These are phyloP conservation scores for Sylvilagus floridanus DNA, from an alignment of 2,797 vertebrate genomes.

Conservation along the genomic window DNA sequence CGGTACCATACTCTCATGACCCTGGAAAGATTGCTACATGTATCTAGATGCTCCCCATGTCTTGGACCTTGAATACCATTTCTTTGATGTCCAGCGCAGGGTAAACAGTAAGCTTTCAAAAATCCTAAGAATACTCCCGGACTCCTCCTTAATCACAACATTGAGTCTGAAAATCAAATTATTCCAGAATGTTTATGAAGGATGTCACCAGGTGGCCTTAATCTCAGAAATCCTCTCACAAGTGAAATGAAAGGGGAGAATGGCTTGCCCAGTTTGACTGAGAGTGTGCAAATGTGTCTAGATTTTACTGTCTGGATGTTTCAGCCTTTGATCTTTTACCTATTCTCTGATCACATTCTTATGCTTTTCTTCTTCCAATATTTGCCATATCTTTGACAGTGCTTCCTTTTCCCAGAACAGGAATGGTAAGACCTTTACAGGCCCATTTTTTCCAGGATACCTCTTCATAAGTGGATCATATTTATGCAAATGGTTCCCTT, in stretches of 20 bases:
- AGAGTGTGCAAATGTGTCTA: not conserved
- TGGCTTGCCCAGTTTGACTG: not conserved
- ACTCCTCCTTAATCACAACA: constrained; percentile 14
- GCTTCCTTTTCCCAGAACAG: constrained; percentile 38
- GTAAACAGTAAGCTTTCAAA: constrained; percentile 57
- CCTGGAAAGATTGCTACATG: not conserved
- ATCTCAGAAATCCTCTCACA: constrained; percentile 13
- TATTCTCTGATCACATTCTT: constrained; percentile 40
- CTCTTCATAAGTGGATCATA: constrained; percentile 57
- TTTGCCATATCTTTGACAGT: constrained; percentile 35
- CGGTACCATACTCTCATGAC: not conserved
- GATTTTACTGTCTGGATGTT: constrained; percentile 31
- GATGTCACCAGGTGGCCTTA: constrained; percentile 45
- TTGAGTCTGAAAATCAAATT: constrained; percentile 45
- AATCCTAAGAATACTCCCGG: constrained; percentile 49
- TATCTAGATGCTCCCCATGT: constrained; percentile 37
- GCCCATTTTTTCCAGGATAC: constrained; percentile 39
- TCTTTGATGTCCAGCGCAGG: constrained; percentile 26
- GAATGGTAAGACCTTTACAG: not conserved
- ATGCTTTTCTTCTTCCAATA: not conserved
- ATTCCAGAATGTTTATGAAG: constrained; percentile 33
- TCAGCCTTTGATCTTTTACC: constrained; percentile 47
- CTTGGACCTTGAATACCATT: constrained; percentile 24
- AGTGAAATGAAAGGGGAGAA: constrained; percentile 45
- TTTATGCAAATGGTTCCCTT: constrained; percentile 55